Evolutionary conservation across 2,888 invertebrate species (phyloP).

Genomic region (Trichopoda pennipes): DNA sequence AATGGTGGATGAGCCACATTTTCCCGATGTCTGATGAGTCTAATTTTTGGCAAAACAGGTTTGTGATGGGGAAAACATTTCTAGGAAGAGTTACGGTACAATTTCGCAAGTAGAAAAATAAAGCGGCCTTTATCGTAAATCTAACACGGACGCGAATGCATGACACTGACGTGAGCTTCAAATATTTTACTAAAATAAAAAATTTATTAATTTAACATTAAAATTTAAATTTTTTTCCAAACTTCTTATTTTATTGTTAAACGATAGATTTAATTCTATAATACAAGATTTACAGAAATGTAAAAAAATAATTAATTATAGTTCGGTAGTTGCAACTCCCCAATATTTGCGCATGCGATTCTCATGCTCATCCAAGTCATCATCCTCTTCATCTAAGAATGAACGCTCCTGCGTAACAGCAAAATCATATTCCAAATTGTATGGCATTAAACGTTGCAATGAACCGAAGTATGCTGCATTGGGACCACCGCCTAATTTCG

Average conservation of each 20-base stretch:
- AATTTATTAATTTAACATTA: no score
- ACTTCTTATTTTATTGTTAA: not conserved
- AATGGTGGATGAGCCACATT: no score
- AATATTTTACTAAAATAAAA: no score
- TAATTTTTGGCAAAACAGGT: no score
- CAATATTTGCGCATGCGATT: slow-evolving; percentile 94
- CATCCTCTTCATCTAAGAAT: slow-evolving; percentile 82
- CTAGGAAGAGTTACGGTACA: no score
- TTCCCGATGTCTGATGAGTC: no score
- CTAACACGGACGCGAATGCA: no score
- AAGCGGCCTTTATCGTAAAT: no score
- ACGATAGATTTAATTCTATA: not conserved
- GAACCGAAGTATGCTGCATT: slow-evolving; percentile 94
- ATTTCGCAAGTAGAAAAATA: no score
- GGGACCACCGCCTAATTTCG: slow-evolving; percentile 84
- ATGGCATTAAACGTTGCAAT: slow-evolving; percentile 91
- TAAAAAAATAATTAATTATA: slow-evolving; percentile 81
- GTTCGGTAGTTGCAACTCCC: slow-evolving; percentile 93
- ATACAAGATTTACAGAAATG: not conserved
- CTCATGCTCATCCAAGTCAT: slow-evolving; percentile 90
- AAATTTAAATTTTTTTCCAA: no score
- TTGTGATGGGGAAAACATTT: no score
- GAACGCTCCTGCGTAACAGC: slow-evolving; percentile 89
- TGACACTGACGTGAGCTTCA: no score
- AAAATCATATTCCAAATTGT: slow-evolving; percentile 91